A percentile compares a stretch with the other conserved stretches of the same genome.
Conservation (phyloP, 2,113 vertebrate genomes). For the Sinocyclocheilus anshuiensis region DNA sequence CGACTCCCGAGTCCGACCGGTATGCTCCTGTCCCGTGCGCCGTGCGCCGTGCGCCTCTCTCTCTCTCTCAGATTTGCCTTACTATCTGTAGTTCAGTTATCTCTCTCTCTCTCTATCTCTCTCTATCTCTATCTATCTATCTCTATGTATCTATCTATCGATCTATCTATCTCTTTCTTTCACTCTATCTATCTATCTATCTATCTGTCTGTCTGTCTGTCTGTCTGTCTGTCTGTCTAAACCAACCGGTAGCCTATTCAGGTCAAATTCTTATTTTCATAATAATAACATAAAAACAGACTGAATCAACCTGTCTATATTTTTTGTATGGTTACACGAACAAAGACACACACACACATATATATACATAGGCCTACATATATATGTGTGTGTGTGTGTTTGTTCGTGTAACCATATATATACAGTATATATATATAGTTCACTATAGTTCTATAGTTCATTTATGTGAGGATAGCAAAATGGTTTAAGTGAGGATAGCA, state of each 20-base stretch:
- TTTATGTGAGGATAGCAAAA: too few species aligned
- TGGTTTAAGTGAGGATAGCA: too few species aligned
- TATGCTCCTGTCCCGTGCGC: conserved; percentile 69
- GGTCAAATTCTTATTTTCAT: background rate
- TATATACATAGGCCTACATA: too few species aligned
- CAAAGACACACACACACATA: background rate
- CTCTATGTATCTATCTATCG: conserved; percentile 18
- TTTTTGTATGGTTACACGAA: background rate
- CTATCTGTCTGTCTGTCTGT: too few species aligned
- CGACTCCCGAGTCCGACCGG: conserved; percentile 73
- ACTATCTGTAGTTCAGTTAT: too few species aligned
- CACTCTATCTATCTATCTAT: too few species aligned
- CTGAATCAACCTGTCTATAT: background rate
- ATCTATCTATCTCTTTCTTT: conserved; percentile 9
- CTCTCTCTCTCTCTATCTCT: conserved; percentile 31
- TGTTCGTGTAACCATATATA: too few species aligned
- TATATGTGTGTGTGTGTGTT: too few species aligned
- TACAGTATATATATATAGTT: background rate
- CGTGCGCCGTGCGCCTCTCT: conserved; percentile 59
- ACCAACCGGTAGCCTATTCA: background rate
- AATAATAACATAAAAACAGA: background rate
- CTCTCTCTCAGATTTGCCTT: too few species aligned
- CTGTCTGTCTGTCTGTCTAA: too few species aligned
- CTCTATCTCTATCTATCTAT: conserved; percentile 29
- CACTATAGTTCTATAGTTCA: too few species aligned